phyloP scores from a whole-genome alignment of 2,797 vertebrate genomes.

The Geotrypetes seraphini region DNA sequence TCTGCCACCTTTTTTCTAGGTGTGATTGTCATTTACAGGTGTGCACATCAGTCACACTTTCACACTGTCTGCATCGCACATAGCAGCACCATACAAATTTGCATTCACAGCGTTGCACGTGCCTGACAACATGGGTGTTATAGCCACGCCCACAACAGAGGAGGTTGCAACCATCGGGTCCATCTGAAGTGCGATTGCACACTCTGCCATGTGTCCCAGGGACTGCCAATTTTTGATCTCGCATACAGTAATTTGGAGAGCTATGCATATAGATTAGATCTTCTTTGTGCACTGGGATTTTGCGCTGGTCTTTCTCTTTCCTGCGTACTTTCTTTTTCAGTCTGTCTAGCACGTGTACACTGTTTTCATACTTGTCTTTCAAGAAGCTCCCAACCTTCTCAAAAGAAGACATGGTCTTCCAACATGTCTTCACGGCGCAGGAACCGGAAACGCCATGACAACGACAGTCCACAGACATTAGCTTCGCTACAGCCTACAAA shows the following conservation, averaged over 20 bases:
- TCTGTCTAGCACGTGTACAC: conserved; percentile 75
- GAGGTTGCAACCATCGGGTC: conserved; percentile 78
- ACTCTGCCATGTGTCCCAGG: conserved; percentile 80
- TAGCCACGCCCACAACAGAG: conserved; percentile 93
- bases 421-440: conserved; percentile 92
- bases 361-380: conserved; percentile 86
- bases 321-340: conserved; percentile 63
- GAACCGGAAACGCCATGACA: conserved; percentile 95
- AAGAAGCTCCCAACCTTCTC: conserved; percentile 75
- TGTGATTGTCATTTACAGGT: conserved; percentile 72
- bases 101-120: conserved; percentile 84
- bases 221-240: conserved; percentile 70
- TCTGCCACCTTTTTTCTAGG: too few relatives aligned
- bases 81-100: conserved; percentile 98
- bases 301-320: conserved; percentile 67
- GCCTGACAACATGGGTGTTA: conserved; percentile 86
- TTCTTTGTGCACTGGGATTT: conserved; percentile 52
- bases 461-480: conserved; percentile 87
- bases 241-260: conserved; percentile 91
- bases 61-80: conserved; percentile 82
- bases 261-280: conserved; percentile 81
- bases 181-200: conserved; percentile 77
- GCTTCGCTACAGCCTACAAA: conserved; percentile 72
- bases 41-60: conserved; percentile 91
- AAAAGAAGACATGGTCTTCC: conserved; percentile 86